Percentiles rank a stretch among this genome's conserved stretches.
phyloP scores from a whole-genome alignment of 1,140 invertebrate genomes.

The Bombus balteatus region DNA sequence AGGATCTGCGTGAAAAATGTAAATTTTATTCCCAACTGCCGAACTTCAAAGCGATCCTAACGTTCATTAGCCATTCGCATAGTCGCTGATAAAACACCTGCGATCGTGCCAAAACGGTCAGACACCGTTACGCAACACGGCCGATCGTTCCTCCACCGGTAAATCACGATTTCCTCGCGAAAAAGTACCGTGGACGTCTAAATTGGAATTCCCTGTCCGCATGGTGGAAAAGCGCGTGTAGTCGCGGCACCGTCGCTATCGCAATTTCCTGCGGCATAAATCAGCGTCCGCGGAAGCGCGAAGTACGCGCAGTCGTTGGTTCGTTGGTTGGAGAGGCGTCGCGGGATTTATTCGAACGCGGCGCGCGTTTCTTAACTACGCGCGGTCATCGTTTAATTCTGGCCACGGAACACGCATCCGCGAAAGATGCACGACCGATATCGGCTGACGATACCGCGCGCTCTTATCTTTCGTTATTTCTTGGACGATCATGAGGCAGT shows the following conservation, averaged over 20 bases:
- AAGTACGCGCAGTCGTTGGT: slow-evolving; percentile 6
- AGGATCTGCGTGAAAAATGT: neutral
- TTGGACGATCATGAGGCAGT: neutral
- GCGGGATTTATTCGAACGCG: slow-evolving; percentile 34
- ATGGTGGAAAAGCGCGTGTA: slow-evolving; percentile 23
- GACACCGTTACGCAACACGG: neutral
- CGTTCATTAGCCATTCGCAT: neutral
- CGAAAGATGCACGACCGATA: slow-evolving; percentile 59
- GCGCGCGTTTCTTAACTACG: neutral
- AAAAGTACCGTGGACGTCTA: slow-evolving; percentile 7
- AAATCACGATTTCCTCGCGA: slow-evolving; percentile 10
- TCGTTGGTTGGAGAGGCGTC: neutral
- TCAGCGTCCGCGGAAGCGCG: slow-evolving; percentile 26
- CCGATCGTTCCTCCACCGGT: neutral
- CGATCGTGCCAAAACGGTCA: neutral
- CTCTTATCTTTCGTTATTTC: slow-evolving; percentile 67
- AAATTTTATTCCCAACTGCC: neutral
- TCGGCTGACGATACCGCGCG: slow-evolving; percentile 63
- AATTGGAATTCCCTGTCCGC: slow-evolving; percentile 47
- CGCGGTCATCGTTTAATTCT: slow-evolving; percentile 32
- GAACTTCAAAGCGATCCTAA: neutral
- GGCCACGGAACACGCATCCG: neutral
- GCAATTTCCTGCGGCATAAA: slow-evolving; percentile 31
- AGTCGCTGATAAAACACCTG: neutral
- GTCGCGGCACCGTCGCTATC: slow-evolving; percentile 7